Conservation (phyloP, 1,140 invertebrate genomes). For the Brachionus koreanus region DNA sequence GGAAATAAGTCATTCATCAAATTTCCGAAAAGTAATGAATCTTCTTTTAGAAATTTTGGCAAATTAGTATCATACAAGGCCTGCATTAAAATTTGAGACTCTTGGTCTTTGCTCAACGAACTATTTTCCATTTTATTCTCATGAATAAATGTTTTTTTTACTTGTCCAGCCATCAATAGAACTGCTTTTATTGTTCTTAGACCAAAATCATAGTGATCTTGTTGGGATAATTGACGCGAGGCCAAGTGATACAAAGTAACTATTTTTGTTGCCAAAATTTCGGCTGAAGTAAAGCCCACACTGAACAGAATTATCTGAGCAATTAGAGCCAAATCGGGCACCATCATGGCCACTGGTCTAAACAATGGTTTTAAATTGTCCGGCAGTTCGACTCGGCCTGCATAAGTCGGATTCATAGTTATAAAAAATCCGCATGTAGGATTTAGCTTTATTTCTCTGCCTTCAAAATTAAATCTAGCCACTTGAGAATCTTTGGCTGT, state of each 20-base stretch:
- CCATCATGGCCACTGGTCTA: slow-evolving; percentile 60
- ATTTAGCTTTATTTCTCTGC: slow-evolving; percentile 57
- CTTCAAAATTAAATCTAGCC: slow-evolving; percentile 58
- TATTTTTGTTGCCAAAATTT: slow-evolving; percentile 56
- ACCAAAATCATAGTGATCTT: slow-evolving; percentile 78
- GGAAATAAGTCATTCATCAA: slow-evolving; percentile 80
- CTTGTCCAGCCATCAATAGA: slow-evolving; percentile 71
- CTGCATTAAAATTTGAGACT: slow-evolving; percentile 51
- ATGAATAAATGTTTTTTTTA: slow-evolving; percentile 64
- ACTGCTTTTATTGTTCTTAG: slow-evolving; percentile 76
- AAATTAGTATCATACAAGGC: slow-evolving; percentile 84
- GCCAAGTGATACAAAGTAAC: slow-evolving; percentile 57
- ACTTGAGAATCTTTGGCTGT: slow-evolving; percentile 50
- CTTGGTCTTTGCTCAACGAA: neutral
- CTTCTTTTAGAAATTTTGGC: slow-evolving; percentile 73
- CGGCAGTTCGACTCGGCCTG: slow-evolving; percentile 58
- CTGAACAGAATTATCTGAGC: slow-evolving; percentile 60
- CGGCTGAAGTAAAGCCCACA: slow-evolving; percentile 59
- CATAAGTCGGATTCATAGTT: slow-evolving; percentile 59
- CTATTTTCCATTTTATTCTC: neutral
- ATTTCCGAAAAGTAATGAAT: slow-evolving; percentile 74
- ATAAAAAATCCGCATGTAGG: slow-evolving; percentile 60
- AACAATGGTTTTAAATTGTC: slow-evolving; percentile 61
- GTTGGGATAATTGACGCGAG: slow-evolving; percentile 58
- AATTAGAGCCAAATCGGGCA: slow-evolving; percentile 59